phyloP scores from a whole-genome alignment of 2,113 vertebrate species.

The Sander lucioperca region DNA sequence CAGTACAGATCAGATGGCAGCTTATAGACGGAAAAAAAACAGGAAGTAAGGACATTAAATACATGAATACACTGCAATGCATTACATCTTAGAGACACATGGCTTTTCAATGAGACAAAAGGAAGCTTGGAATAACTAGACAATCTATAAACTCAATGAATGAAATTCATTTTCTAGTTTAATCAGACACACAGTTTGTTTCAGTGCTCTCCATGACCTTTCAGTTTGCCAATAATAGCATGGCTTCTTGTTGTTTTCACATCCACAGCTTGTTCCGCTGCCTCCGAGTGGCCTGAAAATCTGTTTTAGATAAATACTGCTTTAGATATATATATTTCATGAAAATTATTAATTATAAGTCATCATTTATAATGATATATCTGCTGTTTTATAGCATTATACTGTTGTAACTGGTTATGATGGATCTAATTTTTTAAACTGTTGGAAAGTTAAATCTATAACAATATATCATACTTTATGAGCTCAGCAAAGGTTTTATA shows the following conservation, averaged over 20 bases:
- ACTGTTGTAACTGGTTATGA: no score
- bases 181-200: neutral
- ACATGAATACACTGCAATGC: neutral
- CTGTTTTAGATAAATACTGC: no score
- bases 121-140: slow-evolving; percentile 5
- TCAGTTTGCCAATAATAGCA: neutral
- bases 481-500: neutral
- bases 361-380: no score
- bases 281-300: no score
- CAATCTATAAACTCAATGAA: neutral
- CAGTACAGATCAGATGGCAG: no score
- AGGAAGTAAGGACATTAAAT: slow-evolving; percentile 9
- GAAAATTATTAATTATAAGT: neutral
- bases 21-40: no score
- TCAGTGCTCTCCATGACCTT: neutral
- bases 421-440: neutral
- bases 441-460: neutral
- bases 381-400: no score
- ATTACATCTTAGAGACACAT: neutral
- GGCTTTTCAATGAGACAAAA: slow-evolving; percentile 9
- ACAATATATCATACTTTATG: neutral
- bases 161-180: neutral
- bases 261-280: no score
- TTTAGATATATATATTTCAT: neutral
- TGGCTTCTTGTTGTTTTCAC: neutral